A percentile compares a stretch with the other conserved stretches of the same genome.
phyloP scores from a whole-genome alignment of 2,113 vertebrate species.

The Phodopus roborovskii region DNA sequence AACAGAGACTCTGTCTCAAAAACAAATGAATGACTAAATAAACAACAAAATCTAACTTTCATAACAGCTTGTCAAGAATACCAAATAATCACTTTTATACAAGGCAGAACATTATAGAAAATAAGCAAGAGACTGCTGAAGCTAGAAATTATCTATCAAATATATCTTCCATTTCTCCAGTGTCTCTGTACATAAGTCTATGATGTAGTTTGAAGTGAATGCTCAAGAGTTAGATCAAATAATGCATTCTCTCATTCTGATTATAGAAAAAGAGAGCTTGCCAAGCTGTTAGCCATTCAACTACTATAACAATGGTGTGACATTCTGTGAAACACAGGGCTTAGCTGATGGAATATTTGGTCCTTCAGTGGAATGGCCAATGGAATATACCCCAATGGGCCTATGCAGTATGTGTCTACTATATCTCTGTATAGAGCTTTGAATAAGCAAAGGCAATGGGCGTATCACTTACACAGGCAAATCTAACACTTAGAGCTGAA shows the following conservation, averaged over 20 bases:
- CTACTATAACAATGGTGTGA: neutral
- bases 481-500: neutral
- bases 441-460: neutral
- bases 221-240: neutral
- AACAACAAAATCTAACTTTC: neutral
- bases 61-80: neutral
- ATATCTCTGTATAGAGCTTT: neutral
- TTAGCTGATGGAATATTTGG: neutral
- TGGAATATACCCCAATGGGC: too few relatives aligned
- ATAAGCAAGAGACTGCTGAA: neutral
- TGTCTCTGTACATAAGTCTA: neutral
- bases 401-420: neutral
- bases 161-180: neutral
- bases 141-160: slow-evolving; percentile 30
- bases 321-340: fast-evolving
- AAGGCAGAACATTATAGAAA: neutral
- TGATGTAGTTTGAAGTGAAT: slow-evolving; percentile 14
- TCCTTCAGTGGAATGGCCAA: neutral
- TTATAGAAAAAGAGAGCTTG: neutral
- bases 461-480: neutral
- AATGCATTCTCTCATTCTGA: neutral
- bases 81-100: neutral
- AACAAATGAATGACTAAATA: neutral
- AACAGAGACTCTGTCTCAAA: neutral
- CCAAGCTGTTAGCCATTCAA: neutral